Conservation (phyloP, 2,113 vertebrate genomes). For the Merops nubicus region DNA sequence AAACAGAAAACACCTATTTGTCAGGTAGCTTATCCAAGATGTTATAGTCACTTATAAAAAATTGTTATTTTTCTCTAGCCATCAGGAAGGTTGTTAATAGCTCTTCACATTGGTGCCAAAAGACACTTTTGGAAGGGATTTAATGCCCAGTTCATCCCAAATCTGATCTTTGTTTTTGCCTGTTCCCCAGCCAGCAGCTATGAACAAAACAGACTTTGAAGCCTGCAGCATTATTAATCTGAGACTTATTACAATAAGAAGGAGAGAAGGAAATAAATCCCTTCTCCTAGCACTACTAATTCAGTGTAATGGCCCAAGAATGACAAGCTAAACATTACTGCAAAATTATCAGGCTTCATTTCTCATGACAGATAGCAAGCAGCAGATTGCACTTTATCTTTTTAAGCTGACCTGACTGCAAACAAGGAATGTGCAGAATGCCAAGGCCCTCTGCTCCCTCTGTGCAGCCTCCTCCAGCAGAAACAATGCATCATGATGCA, state of each 20-base stretch:
- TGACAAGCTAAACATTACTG: constrained; percentile 59
- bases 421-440: constrained; percentile 43
- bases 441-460: not conserved
- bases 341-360: constrained; percentile 55
- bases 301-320: constrained; percentile 59
- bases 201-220: constrained; percentile 54
- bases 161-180: constrained; percentile 34
- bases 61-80: not conserved
- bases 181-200: constrained; percentile 15
- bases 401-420: constrained; percentile 42
- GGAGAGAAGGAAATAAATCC: constrained; percentile 38
- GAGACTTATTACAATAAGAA: constrained; percentile 32
- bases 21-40: constrained; percentile 35
- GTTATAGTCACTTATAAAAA: not conserved
- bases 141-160: constrained; percentile 17
- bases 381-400: constrained; percentile 60
- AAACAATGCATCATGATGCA: not conserved
- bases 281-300: constrained; percentile 34
- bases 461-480: not conserved
- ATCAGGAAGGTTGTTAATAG: constrained; percentile 23
- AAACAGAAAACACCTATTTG: not conserved
- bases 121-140: constrained; percentile 31
- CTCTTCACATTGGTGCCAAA: not conserved
- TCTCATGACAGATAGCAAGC: constrained; percentile 18
- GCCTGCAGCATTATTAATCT: constrained; percentile 50